Conservation (phyloP, 2,113 vertebrate species). For the Chlorodrepanis virens region DNA sequence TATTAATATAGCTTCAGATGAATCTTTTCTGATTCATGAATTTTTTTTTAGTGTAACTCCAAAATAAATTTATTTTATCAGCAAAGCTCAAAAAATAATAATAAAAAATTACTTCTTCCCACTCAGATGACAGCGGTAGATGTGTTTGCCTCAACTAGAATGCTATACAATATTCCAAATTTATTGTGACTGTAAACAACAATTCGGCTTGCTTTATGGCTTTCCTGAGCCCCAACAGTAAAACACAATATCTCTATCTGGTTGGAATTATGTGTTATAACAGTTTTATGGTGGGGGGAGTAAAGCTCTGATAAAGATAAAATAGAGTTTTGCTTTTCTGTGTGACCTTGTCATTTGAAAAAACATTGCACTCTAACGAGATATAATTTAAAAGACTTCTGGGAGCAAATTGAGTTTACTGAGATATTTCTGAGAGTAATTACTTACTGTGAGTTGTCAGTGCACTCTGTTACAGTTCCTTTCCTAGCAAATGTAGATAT, state of each 20-base stretch:
- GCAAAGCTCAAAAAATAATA: background rate
- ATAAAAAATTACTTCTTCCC: background rate
- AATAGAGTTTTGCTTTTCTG: conserved; percentile 64
- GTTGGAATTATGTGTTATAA: conserved; percentile 50
- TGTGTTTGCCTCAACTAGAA: background rate
- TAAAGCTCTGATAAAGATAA: conserved; percentile 67
- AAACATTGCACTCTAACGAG: conserved; percentile 69
- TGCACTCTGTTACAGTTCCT: conserved; percentile 45
- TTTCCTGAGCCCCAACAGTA: conserved; percentile 13
- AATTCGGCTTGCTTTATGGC: conserved; percentile 57
- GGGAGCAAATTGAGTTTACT: conserved; percentile 72
- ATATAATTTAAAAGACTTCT: conserved; percentile 72
- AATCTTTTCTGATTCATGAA: background rate
- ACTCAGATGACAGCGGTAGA: background rate
- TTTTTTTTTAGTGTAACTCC: background rate
- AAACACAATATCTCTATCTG: conserved; percentile 41
- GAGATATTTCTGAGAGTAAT: conserved; percentile 75
- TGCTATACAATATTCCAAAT: conserved; percentile 21
- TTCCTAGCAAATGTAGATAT: conserved; percentile 61
- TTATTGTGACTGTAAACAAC: conserved; percentile 62
- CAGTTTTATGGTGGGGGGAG: conserved; percentile 49
- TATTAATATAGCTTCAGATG: background rate
- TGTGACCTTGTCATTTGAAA: conserved; percentile 73
- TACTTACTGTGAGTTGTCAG: conserved; percentile 70
- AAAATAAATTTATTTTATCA: background rate